Evolutionary conservation across 2,113 vertebrate species (phyloP).

Genomic region (Nipponia nippon): DNA sequence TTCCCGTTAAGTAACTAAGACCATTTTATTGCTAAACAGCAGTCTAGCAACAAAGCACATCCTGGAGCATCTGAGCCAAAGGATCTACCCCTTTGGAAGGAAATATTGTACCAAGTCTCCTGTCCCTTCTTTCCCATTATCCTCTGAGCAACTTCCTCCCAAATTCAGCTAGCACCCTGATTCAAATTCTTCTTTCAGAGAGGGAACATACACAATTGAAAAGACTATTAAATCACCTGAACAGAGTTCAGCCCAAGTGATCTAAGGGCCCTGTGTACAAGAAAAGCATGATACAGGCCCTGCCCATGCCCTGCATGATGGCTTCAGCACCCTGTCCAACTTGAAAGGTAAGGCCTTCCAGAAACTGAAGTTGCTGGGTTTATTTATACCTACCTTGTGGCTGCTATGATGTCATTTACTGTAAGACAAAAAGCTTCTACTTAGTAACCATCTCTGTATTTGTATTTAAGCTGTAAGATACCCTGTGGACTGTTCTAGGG

Average conservation of each 20-base stretch:
- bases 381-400: background rate
- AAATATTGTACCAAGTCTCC: background rate
- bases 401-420: background rate
- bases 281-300: background rate
- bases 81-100: background rate
- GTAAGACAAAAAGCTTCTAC: background rate
- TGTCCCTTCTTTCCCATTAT: background rate
- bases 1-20: conserved; percentile 53
- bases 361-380: background rate
- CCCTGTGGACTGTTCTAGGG: background rate
- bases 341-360: background rate
- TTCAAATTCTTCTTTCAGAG: background rate
- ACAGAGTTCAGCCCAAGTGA: background rate
- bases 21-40: conserved; percentile 37
- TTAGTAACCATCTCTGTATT: background rate
- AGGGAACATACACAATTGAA: background rate
- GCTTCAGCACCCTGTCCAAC: background rate
- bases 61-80: background rate
- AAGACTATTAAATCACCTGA: background rate
- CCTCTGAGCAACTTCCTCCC: background rate
- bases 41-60: background rate
- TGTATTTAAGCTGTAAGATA: background rate
- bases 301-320: background rate
- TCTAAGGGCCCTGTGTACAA: background rate
- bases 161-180: background rate